These are phyloP conservation scores for Chloebia gouldiae DNA, from an alignment of 2,113 vertebrate genomes.

Conservation along the genomic window DNA sequence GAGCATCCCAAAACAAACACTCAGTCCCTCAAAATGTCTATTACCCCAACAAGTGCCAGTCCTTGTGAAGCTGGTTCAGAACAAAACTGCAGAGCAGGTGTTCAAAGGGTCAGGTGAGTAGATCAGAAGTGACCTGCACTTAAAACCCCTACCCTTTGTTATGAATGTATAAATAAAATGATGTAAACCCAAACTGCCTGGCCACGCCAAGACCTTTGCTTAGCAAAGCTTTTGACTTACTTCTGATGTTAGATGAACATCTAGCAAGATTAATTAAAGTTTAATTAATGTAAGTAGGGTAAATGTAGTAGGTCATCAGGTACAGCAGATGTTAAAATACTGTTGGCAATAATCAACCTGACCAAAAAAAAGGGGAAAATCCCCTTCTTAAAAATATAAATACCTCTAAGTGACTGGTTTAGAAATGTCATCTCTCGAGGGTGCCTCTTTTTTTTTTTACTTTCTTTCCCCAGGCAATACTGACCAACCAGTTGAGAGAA, in stretches of 20 bases:
- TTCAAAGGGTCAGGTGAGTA: background rate
- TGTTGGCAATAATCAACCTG: background rate
- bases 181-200: background rate
- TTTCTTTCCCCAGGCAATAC: background rate
- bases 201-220: background rate
- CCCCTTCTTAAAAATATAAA: background rate
- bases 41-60: background rate
- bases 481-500: background rate
- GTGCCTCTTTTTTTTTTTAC: background rate
- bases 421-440: background rate
- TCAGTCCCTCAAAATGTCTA: background rate
- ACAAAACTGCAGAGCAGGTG: background rate
- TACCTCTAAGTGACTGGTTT: background rate
- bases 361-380: background rate
- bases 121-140: background rate
- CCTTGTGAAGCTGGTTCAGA: rapidly evolving
- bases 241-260: background rate
- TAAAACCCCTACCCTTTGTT: background rate
- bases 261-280: slow-evolving; percentile 36
- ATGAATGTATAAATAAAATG: background rate
- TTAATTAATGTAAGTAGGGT: slow-evolving; percentile 43
- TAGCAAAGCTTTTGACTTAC: slow-evolving; percentile 10
- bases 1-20: background rate
- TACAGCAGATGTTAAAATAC: background rate
- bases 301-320: slow-evolving; percentile 40